Base-by-base conservation (phyloP, 2,888 invertebrate species). In the Drosophila melanosoma region DNA sequence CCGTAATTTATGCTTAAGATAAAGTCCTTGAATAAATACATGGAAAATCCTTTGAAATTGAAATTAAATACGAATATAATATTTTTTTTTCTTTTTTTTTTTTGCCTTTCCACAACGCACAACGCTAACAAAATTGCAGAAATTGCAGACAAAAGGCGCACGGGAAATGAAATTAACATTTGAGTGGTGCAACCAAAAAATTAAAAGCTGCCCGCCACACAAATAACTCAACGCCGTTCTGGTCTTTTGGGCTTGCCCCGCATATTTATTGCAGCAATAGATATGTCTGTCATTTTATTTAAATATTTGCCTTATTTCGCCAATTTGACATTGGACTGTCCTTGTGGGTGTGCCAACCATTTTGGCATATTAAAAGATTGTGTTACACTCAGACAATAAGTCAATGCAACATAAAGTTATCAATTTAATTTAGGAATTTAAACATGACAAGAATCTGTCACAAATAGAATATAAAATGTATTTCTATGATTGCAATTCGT, bases 1-100 rank as follows among this genome's bases (percentile, higher is more conserved):
- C 87, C 90, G 90, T 87, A 90, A 87, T 87, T 87, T 87, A 87
- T 87, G 87, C 87, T 90, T 84, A 87, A 87, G 87, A 87, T 87
- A 87, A 90, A 87, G 87, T 87, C 87, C 90, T 87, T 90, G 87
- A 87, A 87, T 87, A 87, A 87, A 90, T 87, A 87, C 89, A 90
- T 87, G 90, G 90, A 85, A 87, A 87, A 87, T 87, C 87, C 87
- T 87, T 87, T 87, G 87, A 87, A 87, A 87, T 87, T 87, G 87
- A 87, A 87, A 87, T 87, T 87, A 87, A 87, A 87, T 87, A 90
- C 87, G 87, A 90, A 87, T 87, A 90, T 90, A 87, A 87, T 84
- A 80, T 87, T 88, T 87, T 87, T 74, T 61, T 63, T 26, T 53
- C 35, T 57, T 33, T 45, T 45, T 20, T 11, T 42, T 45, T 58